Conservation (phyloP, 2,888 invertebrate genomes). For the Odiellus spinosus region DNA sequence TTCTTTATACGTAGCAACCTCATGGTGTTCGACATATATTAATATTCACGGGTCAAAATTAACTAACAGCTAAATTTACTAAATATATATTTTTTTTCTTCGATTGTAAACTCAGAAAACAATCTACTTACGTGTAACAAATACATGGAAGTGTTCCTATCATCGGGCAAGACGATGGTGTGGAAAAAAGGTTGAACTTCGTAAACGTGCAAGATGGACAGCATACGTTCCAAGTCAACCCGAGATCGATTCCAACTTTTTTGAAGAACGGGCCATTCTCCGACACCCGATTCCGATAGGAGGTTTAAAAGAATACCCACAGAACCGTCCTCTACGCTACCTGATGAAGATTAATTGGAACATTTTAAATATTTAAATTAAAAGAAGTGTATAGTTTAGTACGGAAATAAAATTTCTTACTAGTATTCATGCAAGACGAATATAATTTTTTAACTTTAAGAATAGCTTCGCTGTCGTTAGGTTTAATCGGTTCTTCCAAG, state of each 20-base stretch:
- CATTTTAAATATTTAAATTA: too few species aligned
- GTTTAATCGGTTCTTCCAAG: constrained; percentile 23
- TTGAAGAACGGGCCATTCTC: constrained; percentile 27
- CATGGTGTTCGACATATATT: too few species aligned
- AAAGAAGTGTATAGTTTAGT: not conserved
- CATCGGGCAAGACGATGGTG: constrained; percentile 31
- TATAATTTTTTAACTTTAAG: constrained; percentile 28
- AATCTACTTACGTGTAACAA: constrained; percentile 30
- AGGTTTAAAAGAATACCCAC: constrained; percentile 23
- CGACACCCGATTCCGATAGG: constrained; percentile 25
- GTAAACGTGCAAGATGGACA: constrained; percentile 27
- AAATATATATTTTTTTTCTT: too few species aligned
- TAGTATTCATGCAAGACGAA: constrained; percentile 30
- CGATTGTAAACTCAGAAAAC: too few species aligned
- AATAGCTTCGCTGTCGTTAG: constrained; percentile 24
- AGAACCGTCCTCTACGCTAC: constrained; percentile 20
- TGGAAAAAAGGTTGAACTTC: constrained; percentile 31
- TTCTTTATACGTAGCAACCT: too few species aligned
- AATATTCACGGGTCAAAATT: too few species aligned
- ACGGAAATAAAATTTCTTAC: constrained; percentile 19
- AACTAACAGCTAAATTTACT: too few species aligned
- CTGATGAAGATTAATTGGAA: constrained; percentile 2
- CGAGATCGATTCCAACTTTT: constrained; percentile 8
- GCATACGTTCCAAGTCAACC: constrained; percentile 23
- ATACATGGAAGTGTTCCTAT: constrained; percentile 33